Evolutionary conservation across 1,140 invertebrate genomes (phyloP).

Genomic region (Lepidotrigona ventralis): DNA sequence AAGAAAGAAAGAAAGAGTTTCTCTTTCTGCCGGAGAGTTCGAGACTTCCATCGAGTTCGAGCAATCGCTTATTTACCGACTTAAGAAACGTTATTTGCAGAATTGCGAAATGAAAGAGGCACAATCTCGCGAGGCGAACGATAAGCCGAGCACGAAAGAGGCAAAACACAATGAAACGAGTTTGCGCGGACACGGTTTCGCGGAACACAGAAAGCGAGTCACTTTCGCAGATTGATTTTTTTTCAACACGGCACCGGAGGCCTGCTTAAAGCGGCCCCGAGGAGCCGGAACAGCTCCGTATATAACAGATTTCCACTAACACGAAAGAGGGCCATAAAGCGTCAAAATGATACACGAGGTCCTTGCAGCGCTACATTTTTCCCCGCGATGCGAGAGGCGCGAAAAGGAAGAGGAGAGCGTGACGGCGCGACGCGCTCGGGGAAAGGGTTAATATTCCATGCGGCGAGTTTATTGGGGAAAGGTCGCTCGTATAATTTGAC

Average conservation of each 20-base stretch:
- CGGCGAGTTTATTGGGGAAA: conserved; percentile 60
- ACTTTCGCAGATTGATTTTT: conserved; percentile 23
- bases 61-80: neutral
- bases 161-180: neutral
- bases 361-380: conserved; percentile 4
- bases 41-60: neutral
- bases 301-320: conserved; percentile 42
- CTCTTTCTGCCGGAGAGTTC: neutral
- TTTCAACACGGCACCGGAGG: neutral
- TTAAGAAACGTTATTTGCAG: neutral
- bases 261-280: conserved; percentile 9
- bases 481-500: conserved; percentile 73
- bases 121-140: neutral
- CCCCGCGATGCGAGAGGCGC: neutral
- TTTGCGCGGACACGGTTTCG: too few relatives aligned
- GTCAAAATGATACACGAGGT: conserved; percentile 46
- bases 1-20: neutral
- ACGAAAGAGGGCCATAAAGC: conserved; percentile 42
- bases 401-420: neutral
- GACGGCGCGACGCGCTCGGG: neutral
- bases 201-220: neutral
- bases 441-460: conserved; percentile 54
- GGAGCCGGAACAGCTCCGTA: conserved; percentile 13
- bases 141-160: neutral
- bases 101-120: neutral